Conservation (phyloP, 2,888 invertebrate genomes). For the Meghimatium bilineatum region DNA sequence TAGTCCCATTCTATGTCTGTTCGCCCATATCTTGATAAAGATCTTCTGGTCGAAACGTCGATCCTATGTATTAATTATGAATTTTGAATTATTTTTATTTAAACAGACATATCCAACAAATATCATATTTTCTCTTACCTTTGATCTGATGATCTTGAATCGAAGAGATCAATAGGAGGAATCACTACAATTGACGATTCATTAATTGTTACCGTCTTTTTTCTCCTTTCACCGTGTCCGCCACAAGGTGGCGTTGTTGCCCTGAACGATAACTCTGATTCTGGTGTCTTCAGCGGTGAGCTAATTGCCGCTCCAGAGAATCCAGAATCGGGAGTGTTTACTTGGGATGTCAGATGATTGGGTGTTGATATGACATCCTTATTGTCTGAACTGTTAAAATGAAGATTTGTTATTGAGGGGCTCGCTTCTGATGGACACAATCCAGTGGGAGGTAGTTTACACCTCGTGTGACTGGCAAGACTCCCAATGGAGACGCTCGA, state of each 20-base stretch:
- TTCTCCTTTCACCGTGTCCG: slow-evolving; percentile 8
- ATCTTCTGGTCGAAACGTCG: too few relatives aligned
- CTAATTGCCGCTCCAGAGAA: slow-evolving; percentile 26
- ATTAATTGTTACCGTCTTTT: slow-evolving; percentile 43
- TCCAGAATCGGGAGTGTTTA: slow-evolving; percentile 40
- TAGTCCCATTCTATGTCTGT: too few relatives aligned
- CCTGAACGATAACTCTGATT: slow-evolving; percentile 23
- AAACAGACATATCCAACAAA: too few relatives aligned
- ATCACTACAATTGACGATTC: slow-evolving; percentile 44
- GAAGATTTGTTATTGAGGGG: background rate
- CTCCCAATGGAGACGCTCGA: slow-evolving; percentile 19
- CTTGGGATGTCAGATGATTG: background rate
- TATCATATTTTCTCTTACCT: too few relatives aligned
- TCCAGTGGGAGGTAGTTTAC: slow-evolving; percentile 1
- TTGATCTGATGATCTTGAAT: slow-evolving; percentile 16
- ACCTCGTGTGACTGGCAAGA: slow-evolving; percentile 18
- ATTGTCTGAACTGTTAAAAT: slow-evolving; percentile 16
- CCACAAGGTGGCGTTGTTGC: slow-evolving; percentile 14
- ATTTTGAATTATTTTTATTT: too few relatives aligned
- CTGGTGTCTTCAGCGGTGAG: slow-evolving; percentile 32
- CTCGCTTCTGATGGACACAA: background rate
- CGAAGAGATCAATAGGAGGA: slow-evolving; percentile 44
- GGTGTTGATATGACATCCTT: background rate
- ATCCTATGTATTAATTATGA: too few relatives aligned
- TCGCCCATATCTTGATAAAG: too few relatives aligned